A percentile compares a stretch with the other conserved stretches of the same genome.
phyloP scores from a whole-genome alignment of 2,888 invertebrate species.

The Lasioglossum vierecki region DNA sequence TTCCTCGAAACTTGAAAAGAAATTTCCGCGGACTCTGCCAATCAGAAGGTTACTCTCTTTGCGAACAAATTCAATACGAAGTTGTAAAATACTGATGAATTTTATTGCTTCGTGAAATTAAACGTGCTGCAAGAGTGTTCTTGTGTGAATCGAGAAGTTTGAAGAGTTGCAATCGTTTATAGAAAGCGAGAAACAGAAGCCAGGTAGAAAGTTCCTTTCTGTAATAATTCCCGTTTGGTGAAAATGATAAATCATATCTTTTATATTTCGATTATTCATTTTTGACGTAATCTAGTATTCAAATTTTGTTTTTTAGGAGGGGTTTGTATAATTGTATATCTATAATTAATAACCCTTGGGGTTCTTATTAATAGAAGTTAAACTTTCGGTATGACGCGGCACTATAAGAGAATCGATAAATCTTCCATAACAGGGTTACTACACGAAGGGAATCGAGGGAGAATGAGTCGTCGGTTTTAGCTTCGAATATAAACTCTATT shows the following conservation, averaged over 20 bases:
- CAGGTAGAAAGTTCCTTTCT: neutral
- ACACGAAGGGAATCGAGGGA: neutral
- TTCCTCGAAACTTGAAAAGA: neutral
- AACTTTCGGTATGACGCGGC: neutral
- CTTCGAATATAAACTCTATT: neutral
- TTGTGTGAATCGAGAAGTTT: neutral
- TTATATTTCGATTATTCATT: neutral
- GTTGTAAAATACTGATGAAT: neutral
- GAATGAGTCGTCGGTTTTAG: neutral
- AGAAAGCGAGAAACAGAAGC: too few species aligned
- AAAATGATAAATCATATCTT: neutral
- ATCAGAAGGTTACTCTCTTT: neutral
- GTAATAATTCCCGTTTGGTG: neutral
- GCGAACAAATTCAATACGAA: neutral
- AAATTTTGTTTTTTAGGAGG: neutral
- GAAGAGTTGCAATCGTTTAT: neutral
- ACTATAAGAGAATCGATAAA: neutral
- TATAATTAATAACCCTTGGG: neutral
- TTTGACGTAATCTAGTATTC: neutral
- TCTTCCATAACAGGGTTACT: neutral
- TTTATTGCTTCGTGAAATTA: neutral
- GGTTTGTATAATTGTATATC: too few species aligned
- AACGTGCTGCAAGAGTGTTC: neutral
- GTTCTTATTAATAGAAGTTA: neutral
- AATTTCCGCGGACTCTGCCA: neutral